Evolutionary conservation across 53 echinoderm and acorn worm species (phyloP), one percentile per base, ranked within the genome.

Genomic region (Glandiceps talaboti): DNA sequence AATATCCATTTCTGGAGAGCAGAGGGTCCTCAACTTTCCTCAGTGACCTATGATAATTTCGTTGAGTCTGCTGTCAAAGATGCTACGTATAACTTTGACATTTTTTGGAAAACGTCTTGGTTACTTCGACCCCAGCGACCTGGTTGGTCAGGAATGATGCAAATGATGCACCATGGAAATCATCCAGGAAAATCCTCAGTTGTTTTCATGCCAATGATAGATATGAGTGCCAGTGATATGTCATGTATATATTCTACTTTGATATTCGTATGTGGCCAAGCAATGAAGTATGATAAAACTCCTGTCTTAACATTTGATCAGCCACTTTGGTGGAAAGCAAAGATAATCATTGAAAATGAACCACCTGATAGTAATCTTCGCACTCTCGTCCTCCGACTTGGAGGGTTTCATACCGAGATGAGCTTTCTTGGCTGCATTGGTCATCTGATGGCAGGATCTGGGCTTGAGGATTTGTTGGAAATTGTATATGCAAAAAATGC

Each of bases 281-380:
- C 85, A 28, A 64, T n/a, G 10, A 14, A 31, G 0, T 26, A 86
- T 32, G 30, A 32, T 33, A 74, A 33, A 30, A 75, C 77, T 29
- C 82, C 84, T 1, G 73, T 85, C 0, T 26, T 88, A n/a, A 88
- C 89, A 31, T 88, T 88, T 82, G 85, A 88, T 32, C 89, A 88
- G 32, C 89, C 85, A 73, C 74, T 90, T 1, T 86, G 80, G 80
- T 90, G 86, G 86, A 90, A 86, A 33, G 86, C 86, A 0, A 31
- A 31, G 30, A 77, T 14, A 20, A 84, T 84, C 31, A 75, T 87
- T 27, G 82, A 28, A 27, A 30, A 28, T 81, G 74, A 74, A 27
- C 30, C 77, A 14, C 25, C 14, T 27, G 77, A 78, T 30, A 84
- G 85, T 74, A 30, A 79, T 26, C 27, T 84, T 1, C 73, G 64